phyloP scores from a whole-genome alignment of 1,140 invertebrate genomes.

The Lepidostoma basale region DNA sequence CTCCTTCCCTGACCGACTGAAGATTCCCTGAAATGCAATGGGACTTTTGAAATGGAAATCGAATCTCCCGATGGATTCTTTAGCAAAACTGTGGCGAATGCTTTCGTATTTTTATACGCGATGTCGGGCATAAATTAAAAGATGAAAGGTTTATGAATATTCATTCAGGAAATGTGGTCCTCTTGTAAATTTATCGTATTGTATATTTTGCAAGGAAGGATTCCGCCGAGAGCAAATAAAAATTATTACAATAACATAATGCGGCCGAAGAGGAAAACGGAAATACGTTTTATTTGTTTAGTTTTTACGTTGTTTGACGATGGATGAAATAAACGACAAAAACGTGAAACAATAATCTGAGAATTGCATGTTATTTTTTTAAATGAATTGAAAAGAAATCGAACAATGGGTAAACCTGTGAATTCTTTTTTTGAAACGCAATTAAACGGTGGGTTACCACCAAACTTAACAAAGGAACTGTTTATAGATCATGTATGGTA shows the following conservation, averaged over 20 bases:
- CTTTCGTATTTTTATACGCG: neutral
- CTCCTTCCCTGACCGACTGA: neutral
- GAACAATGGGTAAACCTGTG: too few species aligned
- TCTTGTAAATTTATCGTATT: conserved; percentile 2
- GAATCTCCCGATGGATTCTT: conserved; percentile 14
- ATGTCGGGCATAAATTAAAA: conserved; percentile 8
- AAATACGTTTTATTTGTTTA: neutral
- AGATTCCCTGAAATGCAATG: neutral
- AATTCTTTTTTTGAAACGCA: too few species aligned
- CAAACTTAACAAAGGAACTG: too few species aligned
- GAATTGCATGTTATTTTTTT: too few species aligned
- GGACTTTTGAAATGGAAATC: conserved; percentile 21
- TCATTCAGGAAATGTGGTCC: conserved; percentile 4
- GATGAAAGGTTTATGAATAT: conserved; percentile 15
- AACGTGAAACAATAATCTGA: too few species aligned
- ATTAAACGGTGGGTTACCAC: too few species aligned
- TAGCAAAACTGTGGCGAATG: neutral
- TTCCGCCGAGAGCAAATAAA: neutral
- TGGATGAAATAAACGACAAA: too few species aligned
- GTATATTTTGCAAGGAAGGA: conserved; percentile 1
- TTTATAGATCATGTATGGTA: too few species aligned
- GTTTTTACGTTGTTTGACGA: too few species aligned
- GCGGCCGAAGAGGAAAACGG: neutral
- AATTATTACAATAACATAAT: neutral
- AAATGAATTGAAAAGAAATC: too few species aligned